Base-by-base conservation (phyloP, 2,797 vertebrate genomes). In the Adrianichthys oophorus region DNA sequence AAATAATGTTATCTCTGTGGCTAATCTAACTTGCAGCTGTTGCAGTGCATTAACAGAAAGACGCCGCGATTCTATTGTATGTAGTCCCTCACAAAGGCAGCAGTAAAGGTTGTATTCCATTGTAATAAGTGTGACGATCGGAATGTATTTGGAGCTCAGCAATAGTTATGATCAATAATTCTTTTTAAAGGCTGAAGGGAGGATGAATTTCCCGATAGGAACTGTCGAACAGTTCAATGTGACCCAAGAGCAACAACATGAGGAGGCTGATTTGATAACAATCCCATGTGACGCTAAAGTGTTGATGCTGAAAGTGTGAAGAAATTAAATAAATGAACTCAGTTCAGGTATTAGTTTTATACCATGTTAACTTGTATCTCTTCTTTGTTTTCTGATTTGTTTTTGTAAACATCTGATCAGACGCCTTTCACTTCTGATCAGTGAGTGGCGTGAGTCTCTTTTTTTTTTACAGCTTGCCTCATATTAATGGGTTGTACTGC, bases 171-270 rank as follows among this genome's bases (percentile, higher is more conserved):
- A 45, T 45, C 43, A 45, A 17, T 45, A 10, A 7, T 44, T 44
- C n/a, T n/a, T n/a, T n/a, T n/a, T 32, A 42, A 42, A 44, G 42
- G 7, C 2, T 44, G 42, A 44, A 18, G 7, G 7, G 7, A 44
- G 18, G n/a, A 45, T 18, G 43, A 17, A 45, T 45, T 16, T 45
- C 18, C 42, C 15, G 7, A 43, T 2, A 5, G 6, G 5, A n/a
- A 16, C 42, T 43, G 42, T 8, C 10, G 16, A 17, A 42, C 17
- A 0, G n/a, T 45, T 8, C 43, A 23, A 14, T 1, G 12, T 60
- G 75, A 72, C 65, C 56, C n/a, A 13, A 12, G 56, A 56, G 42
- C 62, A 53, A 5, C 48, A 52, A n/a, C 79, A 65, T 43, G 18
- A 17, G 16, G 32, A 45, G 59, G 68, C 48, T 16, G 68, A 59